These are phyloP conservation scores for Capreolus pygargus DNA, from an alignment of 2,113 vertebrate genomes.

Conservation along the genomic window DNA sequence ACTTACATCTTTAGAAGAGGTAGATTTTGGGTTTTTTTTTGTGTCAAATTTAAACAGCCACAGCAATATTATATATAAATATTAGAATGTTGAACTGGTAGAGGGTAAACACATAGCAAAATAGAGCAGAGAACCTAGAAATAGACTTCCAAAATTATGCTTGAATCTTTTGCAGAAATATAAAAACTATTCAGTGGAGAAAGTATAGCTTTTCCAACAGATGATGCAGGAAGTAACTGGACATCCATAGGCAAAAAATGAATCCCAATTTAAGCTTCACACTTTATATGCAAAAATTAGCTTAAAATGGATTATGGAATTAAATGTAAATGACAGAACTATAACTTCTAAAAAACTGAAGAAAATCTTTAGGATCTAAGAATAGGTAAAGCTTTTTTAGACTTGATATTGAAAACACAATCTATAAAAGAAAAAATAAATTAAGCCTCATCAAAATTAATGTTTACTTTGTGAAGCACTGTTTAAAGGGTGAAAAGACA, in stretches of 20 bases:
- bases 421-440: not conserved
- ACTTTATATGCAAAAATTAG: not conserved
- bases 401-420: not conserved
- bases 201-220: not conserved
- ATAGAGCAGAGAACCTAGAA: not conserved
- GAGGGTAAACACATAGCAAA: not conserved
- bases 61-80: not conserved
- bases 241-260: not conserved
- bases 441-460: not conserved
- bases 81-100: not conserved
- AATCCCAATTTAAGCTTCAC: not conserved
- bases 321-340: not conserved
- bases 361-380: not conserved
- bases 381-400: not conserved
- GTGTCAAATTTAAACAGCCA: not conserved
- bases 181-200: not conserved
- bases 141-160: not conserved
- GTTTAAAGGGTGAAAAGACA: not conserved
- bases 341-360: not conserved
- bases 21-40: not conserved
- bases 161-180: not conserved
- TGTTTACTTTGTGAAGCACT: not conserved
- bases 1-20: not conserved
- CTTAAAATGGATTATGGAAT: not conserved
- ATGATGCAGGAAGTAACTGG: not conserved